Base-by-base conservation (phyloP, 2,113 vertebrate genomes). In the Sinocyclocheilus anophthalmus region DNA sequence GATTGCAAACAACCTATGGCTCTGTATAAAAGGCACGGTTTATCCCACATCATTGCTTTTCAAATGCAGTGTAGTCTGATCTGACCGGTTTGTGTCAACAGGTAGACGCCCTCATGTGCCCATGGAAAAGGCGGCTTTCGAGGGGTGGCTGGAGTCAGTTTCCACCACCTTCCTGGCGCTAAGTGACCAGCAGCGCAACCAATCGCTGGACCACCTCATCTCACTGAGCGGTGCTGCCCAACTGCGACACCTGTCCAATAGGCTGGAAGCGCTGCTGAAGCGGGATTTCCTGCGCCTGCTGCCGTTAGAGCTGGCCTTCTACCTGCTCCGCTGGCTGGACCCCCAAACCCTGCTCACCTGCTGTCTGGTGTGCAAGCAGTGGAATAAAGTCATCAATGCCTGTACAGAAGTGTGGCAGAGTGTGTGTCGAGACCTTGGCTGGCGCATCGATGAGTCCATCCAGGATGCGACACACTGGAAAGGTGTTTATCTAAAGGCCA, bases 71-170 rank as follows among this genome's bases (percentile, higher is more conserved):
- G 69, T 9, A 39, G 9, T 45, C 42, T 45, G 30, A 73, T 69
- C 20, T 84, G 39, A 10, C 26, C n/a, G 26, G 37, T 13, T 8
- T n/a, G 26, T 65, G 5, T 73, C 70, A 89, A 86, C 92, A 97
- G 96, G 96, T 97, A 95, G 95, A 94, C 94, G 95, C 96, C 96
- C 97, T 95, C 95, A 97, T 98, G 98, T 96, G 94, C 96, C 96
- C 98, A 99, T 99, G 98, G 98, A 99, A 96, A 99, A 96, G 94
- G 96, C 95, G 94, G 97, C 96, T 94, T 99, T 99, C 94, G 97
- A 99, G 95, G 95, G 96, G 97, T 99, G 98, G 98, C 96, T 99
- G 96, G 97, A 99, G 96, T 96, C 97, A 77, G 96, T 98, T 95
- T 99, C 98, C 92, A 89, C 96, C 95, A 94, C 97, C 91, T 99